These are phyloP conservation scores for Vireo griseus DNA, from an alignment of 2,797 vertebrate genomes.

Conservation along the genomic window DNA sequence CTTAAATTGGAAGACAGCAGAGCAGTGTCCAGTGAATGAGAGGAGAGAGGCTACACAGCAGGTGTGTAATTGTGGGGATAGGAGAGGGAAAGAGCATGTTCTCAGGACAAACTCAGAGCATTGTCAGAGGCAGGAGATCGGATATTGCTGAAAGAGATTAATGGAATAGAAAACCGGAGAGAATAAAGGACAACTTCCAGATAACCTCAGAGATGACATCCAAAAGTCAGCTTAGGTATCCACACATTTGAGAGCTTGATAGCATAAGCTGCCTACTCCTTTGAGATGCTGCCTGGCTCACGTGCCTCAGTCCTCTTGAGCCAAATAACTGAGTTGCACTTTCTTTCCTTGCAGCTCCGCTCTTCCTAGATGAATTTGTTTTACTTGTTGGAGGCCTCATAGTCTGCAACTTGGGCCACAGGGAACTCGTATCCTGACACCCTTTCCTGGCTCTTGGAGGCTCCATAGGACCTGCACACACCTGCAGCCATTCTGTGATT, in stretches of 20 bases:
- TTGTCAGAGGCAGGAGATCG: not conserved
- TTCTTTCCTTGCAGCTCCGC: not conserved
- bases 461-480: not conserved
- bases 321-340: not conserved
- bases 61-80: not conserved
- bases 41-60: not conserved
- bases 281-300: not conserved
- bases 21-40: not conserved
- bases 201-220: not conserved
- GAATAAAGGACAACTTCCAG: not conserved
- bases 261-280: not conserved
- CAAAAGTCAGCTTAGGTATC: not conserved
- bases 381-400: not conserved
- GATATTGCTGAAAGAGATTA: not conserved
- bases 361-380: not conserved
- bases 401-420: rapidly evolving
- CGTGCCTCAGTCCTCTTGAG: not conserved
- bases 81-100: not conserved
- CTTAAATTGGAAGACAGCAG: not conserved
- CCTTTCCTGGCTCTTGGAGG: not conserved
- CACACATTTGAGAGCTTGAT: not conserved
- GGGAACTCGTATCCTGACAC: not conserved
- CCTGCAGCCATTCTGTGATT: not conserved
- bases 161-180: not conserved
- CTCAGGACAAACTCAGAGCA: not conserved